These are phyloP conservation scores for Triplophysa tibetana DNA, from an alignment of 2,113 vertebrate species.

Conservation along the genomic window DNA sequence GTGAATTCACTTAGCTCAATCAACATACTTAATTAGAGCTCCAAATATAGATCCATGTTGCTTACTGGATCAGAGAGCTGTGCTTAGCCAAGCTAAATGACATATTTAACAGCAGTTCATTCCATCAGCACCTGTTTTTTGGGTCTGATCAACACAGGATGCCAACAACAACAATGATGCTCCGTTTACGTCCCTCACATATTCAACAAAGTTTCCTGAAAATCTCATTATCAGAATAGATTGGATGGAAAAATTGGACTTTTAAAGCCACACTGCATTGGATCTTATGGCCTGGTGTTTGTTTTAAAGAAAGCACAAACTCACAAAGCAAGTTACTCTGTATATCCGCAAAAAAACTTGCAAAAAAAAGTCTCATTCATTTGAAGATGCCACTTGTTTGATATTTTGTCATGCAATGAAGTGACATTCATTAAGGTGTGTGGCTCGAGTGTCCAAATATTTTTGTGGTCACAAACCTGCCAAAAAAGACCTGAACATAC, in stretches of 20 bases:
- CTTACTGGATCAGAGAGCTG: conserved; percentile 60
- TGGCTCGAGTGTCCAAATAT: too few relatives aligned
- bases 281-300: too few relatives aligned
- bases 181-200: not conserved
- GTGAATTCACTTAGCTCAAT: conserved; percentile 66
- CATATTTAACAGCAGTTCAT: conserved; percentile 50
- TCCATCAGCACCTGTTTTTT: conserved; percentile 65
- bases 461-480: too few relatives aligned
- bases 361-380: too few relatives aligned
- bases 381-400: too few relatives aligned
- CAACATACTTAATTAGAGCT: conserved; percentile 53
- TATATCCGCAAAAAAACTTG: too few relatives aligned
- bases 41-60: conserved; percentile 67
- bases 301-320: too few relatives aligned
- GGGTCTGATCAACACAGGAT: conserved; percentile 41
- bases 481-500: too few relatives aligned
- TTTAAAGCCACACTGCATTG: not conserved
- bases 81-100: conserved; percentile 54
- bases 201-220: too few relatives aligned
- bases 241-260: not conserved
- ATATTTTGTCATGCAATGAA: too few relatives aligned
- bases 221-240: not conserved
- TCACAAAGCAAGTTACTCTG: too few relatives aligned
- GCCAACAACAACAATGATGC: not conserved
- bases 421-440: too few relatives aligned